Base-by-base conservation (phyloP, 2,888 invertebrate species). In the Buathra laborator region DNA sequence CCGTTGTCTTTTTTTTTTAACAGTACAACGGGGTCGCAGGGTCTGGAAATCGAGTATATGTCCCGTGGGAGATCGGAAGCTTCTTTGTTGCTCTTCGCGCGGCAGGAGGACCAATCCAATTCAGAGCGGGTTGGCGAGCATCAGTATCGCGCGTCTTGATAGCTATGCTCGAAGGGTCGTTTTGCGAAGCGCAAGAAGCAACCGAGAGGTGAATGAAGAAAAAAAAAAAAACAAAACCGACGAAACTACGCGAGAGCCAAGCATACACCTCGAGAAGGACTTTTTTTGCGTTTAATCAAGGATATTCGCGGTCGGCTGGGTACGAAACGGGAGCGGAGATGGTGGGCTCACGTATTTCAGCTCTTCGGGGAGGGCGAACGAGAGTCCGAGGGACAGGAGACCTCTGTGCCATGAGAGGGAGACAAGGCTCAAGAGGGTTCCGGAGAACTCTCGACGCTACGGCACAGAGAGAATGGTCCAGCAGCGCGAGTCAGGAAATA, bases 211-310 rank as follows among this genome's bases (percentile, higher is more conserved):
- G 48, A 37, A 29, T 24, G 48, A 64, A 32, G 16, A 43, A 64
- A 46, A 43, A 62, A 14, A 29, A 29, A 51, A 46, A 51, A 46
- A 51, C 9, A 46, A 19, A 56, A 14, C 59, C 59, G 14, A 5
- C 14, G 29, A 59, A 59, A 59, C 32, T 24, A 29, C 10, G 48
- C 59, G n/a, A 16, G 64, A 71, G 51, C 16, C 32, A 37, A 32
- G 48, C 37, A 51, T 32, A 37, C 37, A 51, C 51, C 44, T 80
- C 82, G 80, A 80, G 80, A 59, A 64, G 72, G 59, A 81, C 72
- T 89, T 88, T 92, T 92, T 91, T 91, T 91, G 90, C 90, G 90
- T 93, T 93, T 93, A 93, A 93, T 93, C 93, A 93, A 93, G 93
- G 92, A 92, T 92, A 92, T 93, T 93, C 92, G 91, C 91, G 93